Evolutionary conservation across 2,113 vertebrate species (phyloP).

Genomic region (Amblyopsis rosae): DNA sequence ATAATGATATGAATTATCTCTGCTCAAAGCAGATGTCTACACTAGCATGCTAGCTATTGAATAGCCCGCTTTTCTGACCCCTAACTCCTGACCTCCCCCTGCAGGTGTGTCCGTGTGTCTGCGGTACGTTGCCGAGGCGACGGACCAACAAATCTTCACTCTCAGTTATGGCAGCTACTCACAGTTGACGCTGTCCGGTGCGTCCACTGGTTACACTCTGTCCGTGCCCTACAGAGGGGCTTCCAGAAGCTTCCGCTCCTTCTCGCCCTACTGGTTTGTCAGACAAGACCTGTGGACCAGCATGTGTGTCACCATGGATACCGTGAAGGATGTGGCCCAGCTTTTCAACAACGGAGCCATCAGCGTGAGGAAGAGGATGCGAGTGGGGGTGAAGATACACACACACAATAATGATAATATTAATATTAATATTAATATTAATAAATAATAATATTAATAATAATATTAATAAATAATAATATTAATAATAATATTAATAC

Average conservation of each 20-base stretch:
- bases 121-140: slow-evolving; percentile 32
- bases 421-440: too few relatives aligned
- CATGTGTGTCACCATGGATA: slow-evolving; percentile 56
- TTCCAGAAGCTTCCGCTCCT: background rate
- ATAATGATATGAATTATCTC: too few relatives aligned
- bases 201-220: background rate
- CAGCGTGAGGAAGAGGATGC: slow-evolving; percentile 51
- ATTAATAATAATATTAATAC: too few relatives aligned
- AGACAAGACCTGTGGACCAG: slow-evolving; percentile 37
- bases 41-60: background rate
- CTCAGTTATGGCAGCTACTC: slow-evolving; percentile 21
- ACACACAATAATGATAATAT: too few relatives aligned
- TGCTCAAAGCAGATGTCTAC: background rate
- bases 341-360: slow-evolving; percentile 37
- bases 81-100: background rate
- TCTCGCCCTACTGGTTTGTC: background rate
- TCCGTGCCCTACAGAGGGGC: background rate
- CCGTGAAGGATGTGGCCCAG: slow-evolving; percentile 31
- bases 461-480: too few relatives aligned
- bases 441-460: too few relatives aligned
- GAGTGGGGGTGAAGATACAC: slow-evolving; percentile 12
- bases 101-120: slow-evolving; percentile 59
- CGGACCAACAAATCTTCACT: background rate
- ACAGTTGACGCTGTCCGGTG: background rate
- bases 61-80: background rate